Conservation (phyloP, 2,888 invertebrate genomes). For the Lepidocyrtoides sp. region DNA sequence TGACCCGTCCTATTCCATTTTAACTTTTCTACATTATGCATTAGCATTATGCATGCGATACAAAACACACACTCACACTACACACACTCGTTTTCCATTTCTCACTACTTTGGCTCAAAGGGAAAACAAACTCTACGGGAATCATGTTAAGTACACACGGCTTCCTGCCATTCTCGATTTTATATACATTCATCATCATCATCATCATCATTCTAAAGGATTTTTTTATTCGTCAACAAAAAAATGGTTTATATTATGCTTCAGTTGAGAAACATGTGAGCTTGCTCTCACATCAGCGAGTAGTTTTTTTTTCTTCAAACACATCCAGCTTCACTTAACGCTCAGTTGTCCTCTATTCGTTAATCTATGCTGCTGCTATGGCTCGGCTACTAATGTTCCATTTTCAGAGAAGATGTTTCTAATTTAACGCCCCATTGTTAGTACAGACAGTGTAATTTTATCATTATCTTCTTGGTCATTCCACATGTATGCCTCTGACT, state of each 20-base stretch:
- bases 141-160: slow-evolving; percentile 53
- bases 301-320: no score
- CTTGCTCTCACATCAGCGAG: slow-evolving; percentile 27
- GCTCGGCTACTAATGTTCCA: not conserved
- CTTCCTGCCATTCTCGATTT: slow-evolving; percentile 15
- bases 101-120: slow-evolving; percentile 1
- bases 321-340: slow-evolving; percentile 16
- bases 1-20: slow-evolving; percentile 55
- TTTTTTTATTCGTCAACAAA: slow-evolving; percentile 33
- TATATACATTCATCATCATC: no score
- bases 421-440: slow-evolving; percentile 9
- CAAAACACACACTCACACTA: not conserved
- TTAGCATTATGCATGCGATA: no score
- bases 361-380: no score
- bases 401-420: slow-evolving; percentile 15
- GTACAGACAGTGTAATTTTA: not conserved
- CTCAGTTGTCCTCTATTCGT: not conserved
- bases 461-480: slow-evolving; percentile 43
- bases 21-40: slow-evolving; percentile 9
- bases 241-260: slow-evolving; percentile 24
- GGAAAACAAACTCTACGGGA: slow-evolving; percentile 39
- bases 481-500: slow-evolving; percentile 9
- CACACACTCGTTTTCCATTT: not conserved
- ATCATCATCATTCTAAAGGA: slow-evolving; percentile 20
- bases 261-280: slow-evolving; percentile 34